A percentile compares a stretch with the other conserved stretches of the same genome.
phyloP scores from a whole-genome alignment of 2,888 invertebrate species.

The Tanytarsus gracilentus region DNA sequence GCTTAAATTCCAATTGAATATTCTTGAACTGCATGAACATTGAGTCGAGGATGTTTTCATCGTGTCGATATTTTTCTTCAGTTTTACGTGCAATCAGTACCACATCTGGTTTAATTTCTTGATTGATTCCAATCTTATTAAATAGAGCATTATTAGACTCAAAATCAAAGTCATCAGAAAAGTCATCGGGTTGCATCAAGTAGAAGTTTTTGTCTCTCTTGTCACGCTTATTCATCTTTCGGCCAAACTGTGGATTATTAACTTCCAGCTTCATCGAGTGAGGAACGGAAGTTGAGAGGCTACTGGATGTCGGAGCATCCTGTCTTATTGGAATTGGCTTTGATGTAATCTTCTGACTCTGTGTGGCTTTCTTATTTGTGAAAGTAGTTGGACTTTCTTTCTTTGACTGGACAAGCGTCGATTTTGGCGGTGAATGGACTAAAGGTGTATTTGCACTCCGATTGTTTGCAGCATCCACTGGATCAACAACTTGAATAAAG shows the following conservation, averaged over 20 bases:
- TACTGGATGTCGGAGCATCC: neutral
- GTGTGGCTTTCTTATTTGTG: neutral
- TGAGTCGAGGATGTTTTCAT: conserved; percentile 72
- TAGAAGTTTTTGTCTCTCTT: conserved; percentile 8
- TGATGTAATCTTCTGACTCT: neutral
- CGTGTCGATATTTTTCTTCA: conserved; percentile 59
- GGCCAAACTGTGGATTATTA: conserved; percentile 36
- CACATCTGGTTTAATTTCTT: conserved; percentile 60
- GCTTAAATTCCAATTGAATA: conserved; percentile 24
- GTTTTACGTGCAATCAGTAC: conserved; percentile 41
- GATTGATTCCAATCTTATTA: conserved; percentile 74
- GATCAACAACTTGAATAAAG: conserved; percentile 39
- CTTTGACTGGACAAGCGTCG: conserved; percentile 29
- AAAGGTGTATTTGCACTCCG: conserved; percentile 4
- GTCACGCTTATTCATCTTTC: conserved; percentile 41
- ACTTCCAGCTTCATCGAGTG: conserved; percentile 40
- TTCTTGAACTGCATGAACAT: conserved; percentile 22
- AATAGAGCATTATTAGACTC: conserved; percentile 88
- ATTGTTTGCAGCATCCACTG: conserved; percentile 40
- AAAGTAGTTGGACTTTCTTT: neutral
- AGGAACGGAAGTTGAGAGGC: neutral
- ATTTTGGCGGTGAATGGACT: conserved; percentile 34
- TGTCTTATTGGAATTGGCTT: conserved; percentile 8
- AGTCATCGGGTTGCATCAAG: conserved; percentile 37
- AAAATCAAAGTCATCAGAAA: conserved; percentile 74